Percentiles rank a stretch among this genome's conserved stretches.
These are phyloP conservation scores for Anthoscopus minutus DNA, from an alignment of 2,113 vertebrate species.

Conservation along the genomic window DNA sequence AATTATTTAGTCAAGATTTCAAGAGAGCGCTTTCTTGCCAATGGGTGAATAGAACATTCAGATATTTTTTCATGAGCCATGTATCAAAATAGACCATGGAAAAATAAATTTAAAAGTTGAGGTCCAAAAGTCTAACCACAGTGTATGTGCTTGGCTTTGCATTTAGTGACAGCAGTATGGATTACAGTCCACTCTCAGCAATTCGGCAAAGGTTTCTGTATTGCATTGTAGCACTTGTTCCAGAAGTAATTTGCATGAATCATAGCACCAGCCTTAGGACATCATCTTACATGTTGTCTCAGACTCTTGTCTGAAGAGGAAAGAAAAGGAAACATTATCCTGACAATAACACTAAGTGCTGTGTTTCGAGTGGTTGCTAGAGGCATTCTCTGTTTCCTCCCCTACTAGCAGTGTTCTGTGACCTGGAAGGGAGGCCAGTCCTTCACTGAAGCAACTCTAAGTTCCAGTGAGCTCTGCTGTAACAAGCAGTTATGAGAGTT, in stretches of 20 bases:
- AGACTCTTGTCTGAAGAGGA: background rate
- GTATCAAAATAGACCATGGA: background rate
- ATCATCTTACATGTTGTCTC: background rate
- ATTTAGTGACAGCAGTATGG: background rate
- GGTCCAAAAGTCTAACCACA: background rate
- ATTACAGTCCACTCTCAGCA: background rate
- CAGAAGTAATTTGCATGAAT: background rate
- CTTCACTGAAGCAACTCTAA: background rate
- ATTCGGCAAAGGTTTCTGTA: background rate
- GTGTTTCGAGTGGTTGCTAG: background rate
- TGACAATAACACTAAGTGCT: accelerated
- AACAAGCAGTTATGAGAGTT: background rate
- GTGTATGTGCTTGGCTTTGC: background rate
- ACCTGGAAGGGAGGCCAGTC: background rate
- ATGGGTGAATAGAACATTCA: background rate
- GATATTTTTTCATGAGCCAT: background rate
- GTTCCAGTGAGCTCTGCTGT: background rate
- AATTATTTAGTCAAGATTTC: background rate
- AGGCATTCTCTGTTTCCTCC: background rate
- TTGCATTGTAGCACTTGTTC: background rate
- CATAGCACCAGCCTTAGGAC: background rate
- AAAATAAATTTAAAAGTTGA: background rate
- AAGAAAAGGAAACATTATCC: background rate
- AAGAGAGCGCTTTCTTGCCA: background rate
- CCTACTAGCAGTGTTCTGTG: background rate